Percentiles rank a stretch among this genome's conserved stretches.
Evolutionary conservation across 2,113 vertebrate species (phyloP).

Genomic region (Trichechus manatus): DNA sequence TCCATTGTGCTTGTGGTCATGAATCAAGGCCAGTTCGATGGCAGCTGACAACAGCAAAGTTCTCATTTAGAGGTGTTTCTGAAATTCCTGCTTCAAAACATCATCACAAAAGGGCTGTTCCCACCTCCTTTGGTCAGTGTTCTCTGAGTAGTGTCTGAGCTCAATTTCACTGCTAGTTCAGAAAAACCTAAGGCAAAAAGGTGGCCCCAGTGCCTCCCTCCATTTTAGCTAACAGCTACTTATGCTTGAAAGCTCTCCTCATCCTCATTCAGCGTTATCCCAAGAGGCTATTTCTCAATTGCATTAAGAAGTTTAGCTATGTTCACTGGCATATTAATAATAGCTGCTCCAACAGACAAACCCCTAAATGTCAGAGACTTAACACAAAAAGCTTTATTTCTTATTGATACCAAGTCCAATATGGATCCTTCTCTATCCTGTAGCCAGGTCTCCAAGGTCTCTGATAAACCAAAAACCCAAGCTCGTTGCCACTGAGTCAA

Average conservation of each 20-base stretch:
- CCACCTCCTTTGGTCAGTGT: neutral
- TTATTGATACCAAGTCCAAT: neutral
- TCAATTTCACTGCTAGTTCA: neutral
- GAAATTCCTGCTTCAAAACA: neutral
- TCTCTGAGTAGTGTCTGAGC: neutral
- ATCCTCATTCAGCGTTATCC: neutral
- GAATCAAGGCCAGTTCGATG: neutral
- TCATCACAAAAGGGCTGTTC: neutral
- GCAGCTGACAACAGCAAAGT: neutral
- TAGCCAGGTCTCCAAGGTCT: neutral
- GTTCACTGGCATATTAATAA: neutral
- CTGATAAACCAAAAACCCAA: neutral
- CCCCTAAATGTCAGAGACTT: neutral
- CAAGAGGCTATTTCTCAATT: neutral
- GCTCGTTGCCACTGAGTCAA: no score
- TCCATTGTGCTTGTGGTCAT: neutral
- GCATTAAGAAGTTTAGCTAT: rapidly evolving
- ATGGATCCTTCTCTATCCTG: neutral
- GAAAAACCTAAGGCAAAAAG: neutral
- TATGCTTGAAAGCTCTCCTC: neutral
- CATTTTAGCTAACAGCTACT: neutral
- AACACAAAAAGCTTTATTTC: neutral
- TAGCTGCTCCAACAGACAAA: neutral
- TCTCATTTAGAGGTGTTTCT: neutral
- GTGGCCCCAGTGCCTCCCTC: neutral